Base-by-base conservation (phyloP, 2,113 vertebrate species). In the Suncus etruscus region DNA sequence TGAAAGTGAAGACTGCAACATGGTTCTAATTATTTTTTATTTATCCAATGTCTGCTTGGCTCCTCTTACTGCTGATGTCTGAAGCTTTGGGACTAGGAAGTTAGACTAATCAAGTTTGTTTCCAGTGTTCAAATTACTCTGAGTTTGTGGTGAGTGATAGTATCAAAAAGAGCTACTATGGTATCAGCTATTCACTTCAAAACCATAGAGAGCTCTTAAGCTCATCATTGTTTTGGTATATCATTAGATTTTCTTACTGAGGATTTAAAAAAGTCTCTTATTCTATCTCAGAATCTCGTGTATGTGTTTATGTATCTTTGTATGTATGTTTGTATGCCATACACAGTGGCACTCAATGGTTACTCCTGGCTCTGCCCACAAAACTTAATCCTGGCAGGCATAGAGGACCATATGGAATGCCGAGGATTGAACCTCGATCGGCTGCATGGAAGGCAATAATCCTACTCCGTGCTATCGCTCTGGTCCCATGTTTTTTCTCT, bases 11-110 rank as follows among this genome's bases (percentile, higher is more conserved):
- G 86, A 80, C 79, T 69, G 54, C 48, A 92, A 63, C 9, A 66
- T 90, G 66, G 68, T 92, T 87, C 68, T 92, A 51, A 83, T 93
- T 73, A 31, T 90, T 95, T 92, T 61, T 91, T 91, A 75, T 81
- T 93, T 82, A 75, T 61, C 39, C 61, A 65, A 70, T 74, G 73
- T 86, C 72, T 84, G n/a, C 18, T 90, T 3, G 3, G 73, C 32
- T 86, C 31, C 45, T 90, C 87, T 31, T 25, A 0, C 11, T 29
- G 31, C 75, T 83, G 51, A 76, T 87, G 31, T 68, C 66, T 65
- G 22, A 87, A 73, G 83, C 39, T 93, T 79, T 32, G 74, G 51
- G 32, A 85, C 32, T 22, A 32, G 31, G 27, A 83, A 69, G 61
- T 78, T 75, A 58, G 29, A n/a, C 87, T 70, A 47, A 80, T 72